phyloP scores from a whole-genome alignment of 2,888 invertebrate species.

The Thymelicus sylvestris region DNA sequence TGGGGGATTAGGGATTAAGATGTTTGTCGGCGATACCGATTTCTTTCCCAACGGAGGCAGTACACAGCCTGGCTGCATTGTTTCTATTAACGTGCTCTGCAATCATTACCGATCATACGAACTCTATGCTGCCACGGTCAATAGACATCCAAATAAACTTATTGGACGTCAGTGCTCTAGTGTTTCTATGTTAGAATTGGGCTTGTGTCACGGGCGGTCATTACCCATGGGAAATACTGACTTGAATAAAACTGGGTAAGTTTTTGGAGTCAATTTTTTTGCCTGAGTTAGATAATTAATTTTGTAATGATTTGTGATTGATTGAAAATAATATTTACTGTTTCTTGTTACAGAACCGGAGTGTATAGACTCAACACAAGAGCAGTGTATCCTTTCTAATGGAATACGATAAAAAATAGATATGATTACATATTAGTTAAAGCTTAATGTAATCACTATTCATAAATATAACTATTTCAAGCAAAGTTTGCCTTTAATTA shows the following conservation, averaged over 20 bases:
- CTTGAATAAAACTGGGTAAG: conserved; percentile 57
- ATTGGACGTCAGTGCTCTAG: conserved; percentile 50
- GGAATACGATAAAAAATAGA: neutral
- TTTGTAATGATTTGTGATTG: too few species aligned
- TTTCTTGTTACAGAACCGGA: conserved; percentile 52
- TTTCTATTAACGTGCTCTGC: conserved; percentile 47
- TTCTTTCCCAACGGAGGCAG: conserved; percentile 84
- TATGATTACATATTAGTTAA: too few species aligned
- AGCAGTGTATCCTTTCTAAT: conserved; percentile 50
- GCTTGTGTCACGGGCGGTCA: conserved; percentile 52
- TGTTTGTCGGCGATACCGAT: conserved; percentile 76
- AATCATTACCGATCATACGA: conserved; percentile 60
- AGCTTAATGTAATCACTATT: too few species aligned
- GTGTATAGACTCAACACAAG: conserved; percentile 55
- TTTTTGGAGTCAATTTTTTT: conserved; percentile 15
- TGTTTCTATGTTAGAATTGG: conserved; percentile 35
- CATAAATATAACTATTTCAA: too few species aligned
- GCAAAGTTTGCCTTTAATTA: too few species aligned
- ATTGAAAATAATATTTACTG: neutral
- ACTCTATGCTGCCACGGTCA: conserved; percentile 56
- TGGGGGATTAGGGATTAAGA: conserved; percentile 59
- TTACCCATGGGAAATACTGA: conserved; percentile 56
- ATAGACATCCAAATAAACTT: conserved; percentile 49
- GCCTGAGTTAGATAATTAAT: neutral
- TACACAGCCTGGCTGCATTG: conserved; percentile 56